Evolutionary conservation across 2,888 invertebrate species (phyloP).

Genomic region (Pachycephus smyrnensis): DNA sequence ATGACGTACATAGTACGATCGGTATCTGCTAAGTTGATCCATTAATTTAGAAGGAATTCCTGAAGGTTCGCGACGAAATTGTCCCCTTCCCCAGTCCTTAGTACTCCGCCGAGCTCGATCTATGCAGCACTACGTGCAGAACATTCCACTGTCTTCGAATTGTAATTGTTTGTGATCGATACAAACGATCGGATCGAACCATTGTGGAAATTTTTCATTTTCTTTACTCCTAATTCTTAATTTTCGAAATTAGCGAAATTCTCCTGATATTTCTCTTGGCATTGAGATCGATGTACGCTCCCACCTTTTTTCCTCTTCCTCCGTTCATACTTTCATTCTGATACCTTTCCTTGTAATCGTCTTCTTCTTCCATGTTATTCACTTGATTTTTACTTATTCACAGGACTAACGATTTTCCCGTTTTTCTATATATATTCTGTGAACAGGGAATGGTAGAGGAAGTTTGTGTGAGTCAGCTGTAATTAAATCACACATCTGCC

Average conservation of each 20-base stretch:
- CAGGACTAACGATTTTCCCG: too few species aligned
- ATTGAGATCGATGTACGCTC: neutral
- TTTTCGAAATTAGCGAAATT: neutral
- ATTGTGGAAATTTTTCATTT: neutral
- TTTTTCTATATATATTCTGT: too few species aligned
- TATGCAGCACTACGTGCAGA: neutral
- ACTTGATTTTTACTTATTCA: too few species aligned
- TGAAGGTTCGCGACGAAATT: neutral
- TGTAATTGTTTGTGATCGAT: neutral
- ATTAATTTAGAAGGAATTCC: conserved; percentile 12
- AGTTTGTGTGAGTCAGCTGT: too few species aligned
- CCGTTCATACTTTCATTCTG: too few species aligned
- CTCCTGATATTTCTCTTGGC: neutral
- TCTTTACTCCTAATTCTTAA: neutral
- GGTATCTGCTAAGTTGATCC: conserved; percentile 6
- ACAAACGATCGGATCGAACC: neutral
- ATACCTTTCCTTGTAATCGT: neutral
- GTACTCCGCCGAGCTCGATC: too few species aligned
- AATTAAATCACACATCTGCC: too few species aligned
- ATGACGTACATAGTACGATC: conserved; percentile 10
- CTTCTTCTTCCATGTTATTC: too few species aligned
- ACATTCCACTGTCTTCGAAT: neutral
- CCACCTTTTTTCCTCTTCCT: neutral
- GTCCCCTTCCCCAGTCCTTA: neutral
- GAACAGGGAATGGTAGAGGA: too few species aligned